phyloP scores from a whole-genome alignment of 2,113 vertebrate genomes.

The Emydocephalus ijimae region DNA sequence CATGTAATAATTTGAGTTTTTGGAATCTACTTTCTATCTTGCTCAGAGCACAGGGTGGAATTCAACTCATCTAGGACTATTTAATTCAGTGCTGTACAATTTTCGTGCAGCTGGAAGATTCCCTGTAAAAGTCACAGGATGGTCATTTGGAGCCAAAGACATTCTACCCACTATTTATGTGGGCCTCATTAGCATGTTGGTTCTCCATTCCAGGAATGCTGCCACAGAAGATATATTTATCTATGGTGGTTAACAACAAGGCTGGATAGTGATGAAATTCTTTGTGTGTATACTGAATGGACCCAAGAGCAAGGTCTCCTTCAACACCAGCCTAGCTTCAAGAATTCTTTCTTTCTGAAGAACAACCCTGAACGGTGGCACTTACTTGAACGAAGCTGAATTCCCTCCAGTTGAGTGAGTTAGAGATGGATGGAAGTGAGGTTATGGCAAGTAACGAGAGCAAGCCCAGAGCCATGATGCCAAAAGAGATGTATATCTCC shows the following conservation, averaged over 20 bases:
- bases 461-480: constrained; percentile 88
- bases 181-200: neutral
- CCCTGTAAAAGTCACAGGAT: neutral
- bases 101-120: neutral
- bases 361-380: neutral
- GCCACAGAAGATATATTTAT: neutral
- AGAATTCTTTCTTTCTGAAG: neutral
- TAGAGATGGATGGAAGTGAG: constrained; percentile 89
- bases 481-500: constrained; percentile 91
- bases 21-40: neutral
- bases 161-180: neutral
- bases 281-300: neutral
- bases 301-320: neutral
- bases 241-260: neutral
- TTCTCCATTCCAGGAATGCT: neutral
- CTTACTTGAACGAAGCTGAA: constrained; percentile 94
- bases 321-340: neutral
- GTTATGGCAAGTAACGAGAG: constrained; percentile 89
- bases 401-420: constrained; percentile 92
- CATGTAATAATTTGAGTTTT: neutral
- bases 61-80: neutral
- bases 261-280: neutral
- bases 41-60: neutral
- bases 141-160: neutral
- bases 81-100: neutral